These are phyloP conservation scores for Mirza zaza DNA, from an alignment of 2,113 vertebrate genomes.

Conservation along the genomic window DNA sequence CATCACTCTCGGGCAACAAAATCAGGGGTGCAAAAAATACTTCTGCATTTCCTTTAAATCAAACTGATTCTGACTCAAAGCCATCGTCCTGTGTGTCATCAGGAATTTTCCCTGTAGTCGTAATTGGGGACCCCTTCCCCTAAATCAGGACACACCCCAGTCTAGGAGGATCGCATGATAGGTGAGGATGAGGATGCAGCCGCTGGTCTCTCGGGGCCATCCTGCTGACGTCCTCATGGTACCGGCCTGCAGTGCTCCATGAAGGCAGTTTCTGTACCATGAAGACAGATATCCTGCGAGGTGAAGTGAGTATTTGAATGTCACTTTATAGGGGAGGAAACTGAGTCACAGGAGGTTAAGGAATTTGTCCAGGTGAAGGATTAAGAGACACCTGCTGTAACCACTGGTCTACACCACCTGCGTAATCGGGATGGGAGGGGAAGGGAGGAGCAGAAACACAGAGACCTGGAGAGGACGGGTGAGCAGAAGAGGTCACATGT, in stretches of 20 bases:
- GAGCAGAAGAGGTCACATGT: not conserved
- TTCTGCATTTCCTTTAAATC: not conserved
- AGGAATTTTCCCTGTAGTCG: not conserved
- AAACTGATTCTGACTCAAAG: not conserved
- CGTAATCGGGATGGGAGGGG: not conserved
- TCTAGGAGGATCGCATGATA: not conserved
- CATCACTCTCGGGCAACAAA: not conserved
- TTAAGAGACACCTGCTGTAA: not conserved
- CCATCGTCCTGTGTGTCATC: not conserved
- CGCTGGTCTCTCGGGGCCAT: not conserved
- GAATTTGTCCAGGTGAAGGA: not conserved
- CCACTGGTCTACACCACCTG: not conserved
- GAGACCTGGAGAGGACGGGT: not conserved
- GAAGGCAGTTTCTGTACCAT: not conserved
- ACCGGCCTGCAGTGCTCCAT: fast-evolving
- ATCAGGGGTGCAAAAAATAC: not conserved
- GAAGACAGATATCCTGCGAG: not conserved
- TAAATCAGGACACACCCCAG: not conserved
- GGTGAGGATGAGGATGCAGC: not conserved
- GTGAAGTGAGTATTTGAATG: not conserved
- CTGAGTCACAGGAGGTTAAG: not conserved
- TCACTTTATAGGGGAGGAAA: not conserved
- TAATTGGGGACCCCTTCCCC: not conserved
- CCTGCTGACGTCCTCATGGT: not conserved
- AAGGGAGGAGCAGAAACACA: not conserved